A percentile compares a stretch with the other conserved stretches of the same genome.
phyloP scores from a whole-genome alignment of 2,113 vertebrate genomes.

The Oncorhynchus kisutch region DNA sequence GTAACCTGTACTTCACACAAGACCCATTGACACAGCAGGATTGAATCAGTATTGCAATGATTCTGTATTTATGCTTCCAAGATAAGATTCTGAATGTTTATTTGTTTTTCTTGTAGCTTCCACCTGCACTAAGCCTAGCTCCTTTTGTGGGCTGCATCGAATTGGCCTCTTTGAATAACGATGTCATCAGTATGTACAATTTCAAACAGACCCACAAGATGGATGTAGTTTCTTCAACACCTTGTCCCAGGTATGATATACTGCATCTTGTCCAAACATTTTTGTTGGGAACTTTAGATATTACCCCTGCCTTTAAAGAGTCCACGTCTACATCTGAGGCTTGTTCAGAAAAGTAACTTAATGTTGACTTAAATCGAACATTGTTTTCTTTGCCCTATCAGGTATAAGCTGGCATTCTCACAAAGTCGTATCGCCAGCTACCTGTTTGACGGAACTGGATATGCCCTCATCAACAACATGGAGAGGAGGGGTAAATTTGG shows the following conservation, averaged over 20 bases:
- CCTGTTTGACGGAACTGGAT: conserved; percentile 93
- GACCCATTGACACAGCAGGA: no score
- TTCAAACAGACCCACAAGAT: conserved; percentile 86
- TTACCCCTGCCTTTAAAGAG: not conserved
- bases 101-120: conserved; percentile 75
- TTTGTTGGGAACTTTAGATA: not conserved
- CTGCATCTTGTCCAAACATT: not conserved
- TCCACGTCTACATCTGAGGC: not conserved
- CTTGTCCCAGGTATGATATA: conserved; percentile 79
- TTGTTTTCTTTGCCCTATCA: conserved; percentile 39
- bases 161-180: conserved; percentile 87
- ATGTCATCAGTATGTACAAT: conserved; percentile 94
- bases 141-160: conserved; percentile 93
- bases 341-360: not conserved
- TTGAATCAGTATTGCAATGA: no score
- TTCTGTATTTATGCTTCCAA: no score
- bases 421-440: conserved; percentile 92
- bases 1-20: no score
- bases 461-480: conserved; percentile 86
- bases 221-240: conserved; percentile 74
- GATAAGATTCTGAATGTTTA: not conserved
- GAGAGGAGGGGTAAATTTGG: conserved; percentile 81
- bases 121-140: conserved; percentile 84
- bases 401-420: conserved; percentile 94
- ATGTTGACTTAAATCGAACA: not conserved